These are phyloP conservation scores for Pedetes capensis DNA, from an alignment of 2,113 vertebrate genomes.

Conservation along the genomic window DNA sequence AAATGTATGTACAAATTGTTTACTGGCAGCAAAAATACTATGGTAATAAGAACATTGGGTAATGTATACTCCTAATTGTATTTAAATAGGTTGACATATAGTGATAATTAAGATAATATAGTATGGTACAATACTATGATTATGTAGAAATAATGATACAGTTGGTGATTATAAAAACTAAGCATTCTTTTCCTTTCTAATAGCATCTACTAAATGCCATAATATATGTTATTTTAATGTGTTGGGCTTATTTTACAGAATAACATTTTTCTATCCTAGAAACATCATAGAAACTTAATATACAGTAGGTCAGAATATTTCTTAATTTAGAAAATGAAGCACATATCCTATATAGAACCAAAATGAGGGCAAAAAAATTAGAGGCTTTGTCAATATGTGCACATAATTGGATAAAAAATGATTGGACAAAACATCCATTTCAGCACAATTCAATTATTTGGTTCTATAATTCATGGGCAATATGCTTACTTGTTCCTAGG, in stretches of 20 bases:
- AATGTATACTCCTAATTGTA: constrained; percentile 42
- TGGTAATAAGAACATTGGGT: neutral
- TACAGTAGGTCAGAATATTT: neutral
- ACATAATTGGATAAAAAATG: neutral
- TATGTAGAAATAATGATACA: neutral
- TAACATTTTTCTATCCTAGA: neutral
- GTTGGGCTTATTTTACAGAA: neutral
- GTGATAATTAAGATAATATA: neutral
- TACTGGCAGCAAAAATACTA: constrained; percentile 31
- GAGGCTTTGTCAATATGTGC: neutral
- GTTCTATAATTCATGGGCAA: neutral
- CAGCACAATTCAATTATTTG: neutral
- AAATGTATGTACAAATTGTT: neutral
- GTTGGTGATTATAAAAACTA: constrained; percentile 6
- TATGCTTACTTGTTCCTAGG: neutral
- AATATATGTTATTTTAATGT: neutral
- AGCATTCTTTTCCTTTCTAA: neutral
- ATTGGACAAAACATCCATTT: neutral
- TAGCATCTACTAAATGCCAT: neutral
- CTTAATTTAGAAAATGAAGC: constrained; percentile 10
- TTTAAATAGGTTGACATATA: constrained; percentile 26
- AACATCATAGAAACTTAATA: neutral
- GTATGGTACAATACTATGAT: neutral
- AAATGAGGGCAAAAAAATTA: neutral
- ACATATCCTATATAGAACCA: neutral